These are phyloP conservation scores for Podarcis lilfordi DNA, from an alignment of 2,797 vertebrate genomes.

Conservation along the genomic window DNA sequence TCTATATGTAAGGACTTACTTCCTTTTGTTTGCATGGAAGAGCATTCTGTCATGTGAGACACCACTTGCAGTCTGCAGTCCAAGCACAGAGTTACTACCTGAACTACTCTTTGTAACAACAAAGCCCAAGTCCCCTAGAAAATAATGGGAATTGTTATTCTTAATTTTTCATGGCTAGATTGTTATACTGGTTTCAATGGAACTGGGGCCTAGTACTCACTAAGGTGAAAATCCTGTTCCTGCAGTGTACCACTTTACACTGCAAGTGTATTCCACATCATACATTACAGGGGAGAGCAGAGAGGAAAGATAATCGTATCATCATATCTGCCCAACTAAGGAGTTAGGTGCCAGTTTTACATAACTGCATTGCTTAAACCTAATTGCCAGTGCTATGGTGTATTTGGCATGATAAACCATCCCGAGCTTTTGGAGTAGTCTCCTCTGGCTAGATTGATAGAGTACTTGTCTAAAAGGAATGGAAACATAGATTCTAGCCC, in stretches of 20 bases:
- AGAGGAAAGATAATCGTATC: slow-evolving; percentile 26
- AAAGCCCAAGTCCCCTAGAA: neutral
- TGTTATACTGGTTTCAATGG: neutral
- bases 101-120: neutral
- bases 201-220: neutral
- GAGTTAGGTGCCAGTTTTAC: neutral
- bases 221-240: neutral
- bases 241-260: neutral
- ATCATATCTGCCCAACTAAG: rapidly evolving
- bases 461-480: slow-evolving; percentile 5
- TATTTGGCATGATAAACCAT: neutral
- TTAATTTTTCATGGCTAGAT: neutral
- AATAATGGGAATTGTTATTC: neutral
- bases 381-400: neutral
- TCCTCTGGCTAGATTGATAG: slow-evolving; percentile 6
- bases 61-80: neutral
- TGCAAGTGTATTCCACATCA: neutral
- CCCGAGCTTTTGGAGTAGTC: slow-evolving; percentile 14
- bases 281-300: neutral
- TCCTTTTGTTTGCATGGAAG: neutral
- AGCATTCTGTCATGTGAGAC: neutral
- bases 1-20: neutral
- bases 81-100: neutral
- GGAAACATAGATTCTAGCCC: slow-evolving; percentile 25
- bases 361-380: neutral